Percentiles rank a stretch among this genome's conserved stretches.
Conservation (phyloP, 2,113 vertebrate species). For the Limanda limanda region DNA sequence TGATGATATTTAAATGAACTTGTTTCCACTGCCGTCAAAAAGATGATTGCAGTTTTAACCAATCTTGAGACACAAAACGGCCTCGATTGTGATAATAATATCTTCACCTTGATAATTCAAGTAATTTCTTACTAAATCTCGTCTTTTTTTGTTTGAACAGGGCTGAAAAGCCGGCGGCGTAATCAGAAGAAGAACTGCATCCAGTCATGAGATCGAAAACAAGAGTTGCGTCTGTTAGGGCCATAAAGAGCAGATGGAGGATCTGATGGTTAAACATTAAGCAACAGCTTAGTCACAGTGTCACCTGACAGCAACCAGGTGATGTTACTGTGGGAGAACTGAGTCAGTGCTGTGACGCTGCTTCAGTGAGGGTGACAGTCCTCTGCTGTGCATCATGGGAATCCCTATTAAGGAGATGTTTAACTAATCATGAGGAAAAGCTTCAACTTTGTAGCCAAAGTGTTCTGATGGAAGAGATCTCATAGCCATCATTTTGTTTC, state of each 20-base stretch:
- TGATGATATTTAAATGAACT: too few relatives aligned
- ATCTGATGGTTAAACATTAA: constrained; percentile 2
- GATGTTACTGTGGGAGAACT: background rate
- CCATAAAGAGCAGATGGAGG: background rate
- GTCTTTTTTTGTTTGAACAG: constrained; percentile 42
- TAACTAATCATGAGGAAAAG: background rate
- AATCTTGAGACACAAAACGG: background rate
- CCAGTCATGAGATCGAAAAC: constrained; percentile 76
- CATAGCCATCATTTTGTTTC: constrained; percentile 7
- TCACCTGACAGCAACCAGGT: background rate
- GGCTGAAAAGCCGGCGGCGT: constrained; percentile 61
- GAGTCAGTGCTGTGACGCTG: background rate
- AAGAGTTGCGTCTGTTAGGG: background rate
- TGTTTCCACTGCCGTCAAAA: too few relatives aligned
- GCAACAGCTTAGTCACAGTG: background rate
- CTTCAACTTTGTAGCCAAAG: constrained; percentile 8
- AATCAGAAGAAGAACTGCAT: constrained; percentile 81
- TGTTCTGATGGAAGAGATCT: background rate
- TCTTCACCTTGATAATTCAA: background rate
- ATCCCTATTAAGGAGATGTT: background rate
- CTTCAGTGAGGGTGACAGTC: background rate
- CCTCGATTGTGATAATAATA: background rate
- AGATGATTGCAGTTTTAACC: background rate
- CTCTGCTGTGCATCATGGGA: constrained; percentile 5
- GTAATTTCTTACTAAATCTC: background rate